Percentiles rank a stretch among this genome's conserved stretches.
These are phyloP conservation scores for Fabriciana adippe DNA, from an alignment of 2,888 invertebrate genomes.

Conservation along the genomic window DNA sequence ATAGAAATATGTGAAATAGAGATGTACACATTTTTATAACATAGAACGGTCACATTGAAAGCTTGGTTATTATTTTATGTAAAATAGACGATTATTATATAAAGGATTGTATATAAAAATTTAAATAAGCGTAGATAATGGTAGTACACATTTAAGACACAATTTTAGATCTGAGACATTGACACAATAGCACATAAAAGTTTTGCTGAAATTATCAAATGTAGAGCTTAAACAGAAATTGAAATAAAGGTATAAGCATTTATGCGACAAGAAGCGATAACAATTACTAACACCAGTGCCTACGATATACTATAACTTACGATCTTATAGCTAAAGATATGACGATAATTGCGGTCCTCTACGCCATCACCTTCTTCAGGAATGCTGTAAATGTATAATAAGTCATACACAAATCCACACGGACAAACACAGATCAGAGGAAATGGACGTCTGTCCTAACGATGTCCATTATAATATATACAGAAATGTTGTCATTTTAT, in stretches of 20 bases:
- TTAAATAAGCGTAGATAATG: conserved; percentile 19
- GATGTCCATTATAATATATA: conserved; percentile 24
- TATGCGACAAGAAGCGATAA: conserved; percentile 34
- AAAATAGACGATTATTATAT: conserved; percentile 9
- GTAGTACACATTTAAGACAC: conserved; percentile 6
- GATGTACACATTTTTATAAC: background rate
- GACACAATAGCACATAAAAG: conserved; percentile 25
- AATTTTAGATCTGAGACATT: conserved; percentile 13
- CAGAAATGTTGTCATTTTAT: conserved; percentile 9
- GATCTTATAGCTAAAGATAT: conserved; percentile 82
- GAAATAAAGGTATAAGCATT: conserved; percentile 16
- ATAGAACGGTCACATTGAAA: conserved; percentile 9
- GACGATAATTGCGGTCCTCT: conserved; percentile 69
- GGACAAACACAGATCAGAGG: conserved; percentile 37
- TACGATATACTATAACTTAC: conserved; percentile 64
- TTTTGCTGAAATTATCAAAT: conserved; percentile 19
- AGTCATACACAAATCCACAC: conserved; percentile 68
- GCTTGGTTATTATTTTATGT: conserved; percentile 7
- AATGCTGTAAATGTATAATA: conserved; percentile 85
- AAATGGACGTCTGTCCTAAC: conserved; percentile 26
- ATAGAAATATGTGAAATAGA: too few species aligned
- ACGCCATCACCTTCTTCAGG: conserved; percentile 90
- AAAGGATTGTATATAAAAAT: conserved; percentile 5
- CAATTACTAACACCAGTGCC: conserved; percentile 28
- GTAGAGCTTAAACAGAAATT: background rate